Base-by-base conservation (phyloP, 2,113 vertebrate species). In the Callithrix jacchus region DNA sequence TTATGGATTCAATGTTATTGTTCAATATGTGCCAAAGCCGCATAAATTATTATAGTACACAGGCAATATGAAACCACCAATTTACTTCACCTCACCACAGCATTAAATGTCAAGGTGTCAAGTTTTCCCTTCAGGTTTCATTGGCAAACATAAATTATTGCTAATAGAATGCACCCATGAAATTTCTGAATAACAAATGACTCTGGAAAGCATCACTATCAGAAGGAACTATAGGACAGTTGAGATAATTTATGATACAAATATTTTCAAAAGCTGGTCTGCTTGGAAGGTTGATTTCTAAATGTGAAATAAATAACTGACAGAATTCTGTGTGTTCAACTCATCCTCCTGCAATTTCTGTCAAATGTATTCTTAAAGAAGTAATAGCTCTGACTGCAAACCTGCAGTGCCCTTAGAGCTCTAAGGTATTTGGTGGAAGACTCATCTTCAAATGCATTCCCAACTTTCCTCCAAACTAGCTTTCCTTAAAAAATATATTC, bases 101-200 rank as follows among this genome's bases (percentile, higher is more conserved):
- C 93, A 92, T 97, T 98, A 98, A 97, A 98, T 97, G 92, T 97
- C 94, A 97, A 97, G 66, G 94, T 98, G 91, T 98, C 96, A 98
- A 98, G 83, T 35, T 98, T 54, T 97, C 91, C 82, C 98, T 98
- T 98, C 92, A 96, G 86, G 97, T 98, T 98, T 98, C 85, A 94
- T 92, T 97, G 95, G 89, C 95, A 98, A 98, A 97, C 85, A 98
- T 98, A 98, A 98, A 98, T 98, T 98, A 96, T 82, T 97, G 81
- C 68, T 98, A 98, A 98, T 97, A 98, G 95, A 98, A 98, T 87
- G 32, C 97, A 70, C 93, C 9, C 18, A 70, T 80, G 92, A 98
- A 98, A 98, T 98, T 98, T 98, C 93, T 98, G 97, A 98, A 98
- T 97, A 97, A 98, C 79, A 98, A 97, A 98, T 97, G 35, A 93